Evolutionary conservation across 2,797 vertebrate species (phyloP).

Genomic region (Epinephelus coioides): DNA sequence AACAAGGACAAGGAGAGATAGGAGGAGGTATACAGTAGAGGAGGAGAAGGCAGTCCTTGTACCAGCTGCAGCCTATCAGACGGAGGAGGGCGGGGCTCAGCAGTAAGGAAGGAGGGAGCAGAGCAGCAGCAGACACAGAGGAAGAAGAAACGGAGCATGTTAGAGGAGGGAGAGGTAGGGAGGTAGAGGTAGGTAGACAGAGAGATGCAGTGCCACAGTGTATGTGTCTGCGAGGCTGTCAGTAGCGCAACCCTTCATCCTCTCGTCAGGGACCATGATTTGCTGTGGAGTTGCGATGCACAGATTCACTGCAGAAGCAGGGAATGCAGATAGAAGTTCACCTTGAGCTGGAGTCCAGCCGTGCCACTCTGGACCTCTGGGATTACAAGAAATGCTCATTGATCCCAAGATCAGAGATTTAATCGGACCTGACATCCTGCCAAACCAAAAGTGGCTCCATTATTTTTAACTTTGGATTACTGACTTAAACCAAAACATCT

Average conservation of each 20-base stretch:
- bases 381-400: slow-evolving; percentile 59
- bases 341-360: slow-evolving; percentile 72
- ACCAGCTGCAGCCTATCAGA: slow-evolving; percentile 62
- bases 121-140: slow-evolving; percentile 73
- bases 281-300: slow-evolving; percentile 52
- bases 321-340: slow-evolving; percentile 75
- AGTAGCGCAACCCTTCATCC: slow-evolving; percentile 52
- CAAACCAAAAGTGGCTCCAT: slow-evolving; percentile 12
- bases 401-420: slow-evolving; percentile 38
- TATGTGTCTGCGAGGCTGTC: slow-evolving; percentile 55
- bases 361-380: slow-evolving; percentile 66
- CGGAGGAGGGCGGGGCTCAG: slow-evolving; percentile 51
- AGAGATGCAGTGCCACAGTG: slow-evolving; percentile 75
- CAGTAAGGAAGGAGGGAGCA: slow-evolving; percentile 70
- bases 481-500: slow-evolving; percentile 6
- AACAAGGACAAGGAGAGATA: slow-evolving; percentile 66
- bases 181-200: slow-evolving; percentile 59
- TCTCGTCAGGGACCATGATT: slow-evolving; percentile 40
- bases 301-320: slow-evolving; percentile 56
- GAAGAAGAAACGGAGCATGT: slow-evolving; percentile 71
- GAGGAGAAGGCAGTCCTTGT: slow-evolving; percentile 48
- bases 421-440: slow-evolving; percentile 23
- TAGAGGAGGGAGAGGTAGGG: slow-evolving; percentile 71
- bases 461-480: slow-evolving; percentile 48
- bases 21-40: slow-evolving; percentile 47